Evolutionary conservation across 1,140 invertebrate species (phyloP), one percentile per base, ranked within the genome.

Genomic region (Oncopeltus fasciatus): DNA sequence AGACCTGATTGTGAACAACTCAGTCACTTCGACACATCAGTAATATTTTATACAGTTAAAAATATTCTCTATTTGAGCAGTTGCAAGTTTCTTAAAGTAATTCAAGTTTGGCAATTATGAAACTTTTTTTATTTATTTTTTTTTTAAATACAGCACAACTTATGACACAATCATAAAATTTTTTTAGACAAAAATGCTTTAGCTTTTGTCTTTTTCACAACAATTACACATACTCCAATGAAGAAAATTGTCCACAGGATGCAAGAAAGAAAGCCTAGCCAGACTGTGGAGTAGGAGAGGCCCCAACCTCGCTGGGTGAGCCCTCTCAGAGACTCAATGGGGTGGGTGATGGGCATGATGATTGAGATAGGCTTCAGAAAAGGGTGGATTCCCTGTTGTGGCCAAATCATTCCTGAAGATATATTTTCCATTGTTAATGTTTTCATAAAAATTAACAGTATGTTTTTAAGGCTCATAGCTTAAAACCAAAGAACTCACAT

Each of bases 361-460:
- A 29, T 24, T 20, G 58, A 43, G 9, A 59, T 21, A 2, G 58
- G 58, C 26, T 59, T 38, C 18, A 59, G 31, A 14, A 59, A 2
- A 3, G 58, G 58, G n/a, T 59, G 58, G 24, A 59, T 38, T 2
- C 31, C 58, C 38, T 59, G 29, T 8, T 14, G 9, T 24, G 58
- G 58, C 58, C 58, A 59, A 18, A 59, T 18, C 26, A 38, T 44
- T n/a, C 58, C 58, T 59, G 58, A 8, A 44, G 44, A n/a, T n/a
- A n/a, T n/a, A n/a, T n/a, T n/a, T n/a, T n/a, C n/a, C n/a, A n/a
- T n/a, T n/a, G 31, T 27, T 24, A 57, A n/a, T 43, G 38, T 43
- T 43, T 43, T 43, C n/a, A 43, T 43, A 43, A 43, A 11, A 43
- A 43, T 11, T 11, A n/a, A 43, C n/a, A 43, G n/a, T 11, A n/a